Evolutionary conservation across 2,888 invertebrate genomes (phyloP).

Genomic region (Disparrhopalites patrizii): DNA sequence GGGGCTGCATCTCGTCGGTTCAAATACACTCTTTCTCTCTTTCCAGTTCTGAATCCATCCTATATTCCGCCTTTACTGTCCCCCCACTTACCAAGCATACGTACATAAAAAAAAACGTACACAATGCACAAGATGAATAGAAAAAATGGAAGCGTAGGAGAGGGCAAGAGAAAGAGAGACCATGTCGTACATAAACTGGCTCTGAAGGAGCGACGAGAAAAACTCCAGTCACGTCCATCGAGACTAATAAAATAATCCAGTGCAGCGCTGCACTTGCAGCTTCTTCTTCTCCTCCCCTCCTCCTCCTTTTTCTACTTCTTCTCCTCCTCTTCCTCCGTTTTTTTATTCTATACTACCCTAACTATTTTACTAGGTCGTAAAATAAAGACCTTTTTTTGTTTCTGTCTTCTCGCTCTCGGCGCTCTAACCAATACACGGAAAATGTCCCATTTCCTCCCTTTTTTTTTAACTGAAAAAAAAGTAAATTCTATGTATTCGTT

Average conservation of each 20-base stretch:
- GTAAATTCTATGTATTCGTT: too few species aligned
- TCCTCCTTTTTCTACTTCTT: background rate
- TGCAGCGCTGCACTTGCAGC: conserved; percentile 25
- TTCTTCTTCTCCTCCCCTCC: background rate
- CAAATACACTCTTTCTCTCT: background rate
- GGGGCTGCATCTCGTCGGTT: background rate
- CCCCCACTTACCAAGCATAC: background rate
- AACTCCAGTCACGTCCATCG: conserved; percentile 11
- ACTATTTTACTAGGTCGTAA: conserved; percentile 26
- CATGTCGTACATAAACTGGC: background rate
- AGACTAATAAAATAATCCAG: conserved; percentile 27
- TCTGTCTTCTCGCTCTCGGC: background rate
- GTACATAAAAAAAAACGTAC: background rate
- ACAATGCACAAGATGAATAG: background rate
- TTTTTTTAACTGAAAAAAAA: too few species aligned
- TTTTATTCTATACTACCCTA: conserved; percentile 12
- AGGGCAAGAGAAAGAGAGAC: background rate
- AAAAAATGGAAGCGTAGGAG: background rate
- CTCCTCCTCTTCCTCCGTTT: background rate
- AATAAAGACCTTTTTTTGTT: conserved; percentile 18
- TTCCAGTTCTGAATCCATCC: too few species aligned
- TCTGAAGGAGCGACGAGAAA: background rate
- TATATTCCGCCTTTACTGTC: background rate
- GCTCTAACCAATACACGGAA: too few species aligned
- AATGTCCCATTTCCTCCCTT: too few species aligned